These are phyloP conservation scores for Euwallacea similis DNA, from an alignment of 1,140 invertebrate species.

Conservation along the genomic window DNA sequence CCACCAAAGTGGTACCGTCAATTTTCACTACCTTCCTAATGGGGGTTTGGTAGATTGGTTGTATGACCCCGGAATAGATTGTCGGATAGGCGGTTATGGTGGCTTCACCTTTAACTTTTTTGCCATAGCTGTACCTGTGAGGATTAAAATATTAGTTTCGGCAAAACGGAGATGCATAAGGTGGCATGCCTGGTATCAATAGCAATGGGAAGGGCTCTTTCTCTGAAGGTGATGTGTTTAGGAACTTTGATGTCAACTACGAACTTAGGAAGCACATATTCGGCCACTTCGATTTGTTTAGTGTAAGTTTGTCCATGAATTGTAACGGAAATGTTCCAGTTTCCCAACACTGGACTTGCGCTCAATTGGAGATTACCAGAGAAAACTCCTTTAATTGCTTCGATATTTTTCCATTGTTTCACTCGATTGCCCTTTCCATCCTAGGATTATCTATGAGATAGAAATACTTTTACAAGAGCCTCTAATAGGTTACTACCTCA, in stretches of 20 bases:
- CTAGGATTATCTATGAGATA: slow-evolving; percentile 40
- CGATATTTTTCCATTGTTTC: slow-evolving; percentile 73
- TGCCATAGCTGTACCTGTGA: slow-evolving; percentile 74
- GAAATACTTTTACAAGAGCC: neutral
- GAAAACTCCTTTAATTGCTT: slow-evolving; percentile 75
- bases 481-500: slow-evolving; percentile 55
- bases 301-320: slow-evolving; percentile 65
- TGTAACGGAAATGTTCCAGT: slow-evolving; percentile 78
- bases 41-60: slow-evolving; percentile 70
- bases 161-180: neutral
- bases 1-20: slow-evolving; percentile 73
- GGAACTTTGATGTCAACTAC: slow-evolving; percentile 81
- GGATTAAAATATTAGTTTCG: slow-evolving; percentile 2
- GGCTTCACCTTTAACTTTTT: slow-evolving; percentile 78
- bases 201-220: slow-evolving; percentile 73
- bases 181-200: slow-evolving; percentile 76
- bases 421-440: slow-evolving; percentile 81
- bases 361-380: slow-evolving; percentile 78
- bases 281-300: slow-evolving; percentile 78
- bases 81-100: slow-evolving; percentile 74
- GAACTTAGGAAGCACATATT: slow-evolving; percentile 93
- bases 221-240: slow-evolving; percentile 77
- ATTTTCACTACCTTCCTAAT: slow-evolving; percentile 78
- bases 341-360: slow-evolving; percentile 84
- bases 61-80: slow-evolving; percentile 75